Evolutionary conservation across 2,113 vertebrate species (phyloP).

Genomic region (Alectura lathami): DNA sequence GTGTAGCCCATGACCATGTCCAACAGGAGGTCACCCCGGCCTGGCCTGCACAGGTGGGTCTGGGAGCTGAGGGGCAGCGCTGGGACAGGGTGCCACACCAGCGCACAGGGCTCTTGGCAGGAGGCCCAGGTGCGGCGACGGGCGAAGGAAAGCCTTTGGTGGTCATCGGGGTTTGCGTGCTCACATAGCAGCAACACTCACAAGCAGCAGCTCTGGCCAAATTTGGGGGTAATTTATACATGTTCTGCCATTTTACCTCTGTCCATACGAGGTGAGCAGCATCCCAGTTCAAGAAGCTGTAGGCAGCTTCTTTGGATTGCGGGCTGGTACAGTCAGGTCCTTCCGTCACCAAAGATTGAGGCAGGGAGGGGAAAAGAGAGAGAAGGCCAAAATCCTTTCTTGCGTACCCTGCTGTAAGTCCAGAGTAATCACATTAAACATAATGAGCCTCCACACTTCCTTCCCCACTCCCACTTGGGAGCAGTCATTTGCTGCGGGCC

Average conservation of each 20-base stretch:
- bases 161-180: neutral
- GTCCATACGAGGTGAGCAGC: neutral
- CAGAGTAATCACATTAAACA: constrained; percentile 29
- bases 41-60: neutral
- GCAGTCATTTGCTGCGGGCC: neutral
- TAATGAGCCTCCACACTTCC: constrained; percentile 30
- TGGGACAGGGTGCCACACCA: neutral
- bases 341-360: neutral
- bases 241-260: neutral
- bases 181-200: neutral
- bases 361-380: neutral
- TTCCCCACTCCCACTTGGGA: constrained; percentile 3
- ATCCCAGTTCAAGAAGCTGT: neutral
- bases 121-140: rapidly evolving
- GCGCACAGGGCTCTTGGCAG: neutral
- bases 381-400: neutral
- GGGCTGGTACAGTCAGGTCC: neutral
- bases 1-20: rapidly evolving
- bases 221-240: neutral
- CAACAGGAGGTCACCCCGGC: neutral
- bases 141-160: neutral
- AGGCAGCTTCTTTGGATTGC: rapidly evolving
- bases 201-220: neutral
- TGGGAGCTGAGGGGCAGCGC: neutral
- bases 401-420: neutral